Conservation (phyloP, 92 coral and sea anemone genomes). For the Siderastrea siderea region DNA sequence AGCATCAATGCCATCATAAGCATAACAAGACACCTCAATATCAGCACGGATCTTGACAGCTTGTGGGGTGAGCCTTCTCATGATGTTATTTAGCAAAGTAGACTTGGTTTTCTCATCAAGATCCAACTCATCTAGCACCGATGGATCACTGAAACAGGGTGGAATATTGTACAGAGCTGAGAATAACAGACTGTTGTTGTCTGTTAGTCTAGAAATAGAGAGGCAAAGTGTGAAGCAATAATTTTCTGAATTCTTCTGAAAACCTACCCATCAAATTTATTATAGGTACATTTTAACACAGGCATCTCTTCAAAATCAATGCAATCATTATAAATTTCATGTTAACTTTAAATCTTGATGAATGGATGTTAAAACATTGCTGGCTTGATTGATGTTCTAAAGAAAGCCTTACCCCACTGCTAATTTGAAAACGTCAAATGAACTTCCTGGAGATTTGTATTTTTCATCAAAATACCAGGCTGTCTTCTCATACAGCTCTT, state of each 20-base stretch:
- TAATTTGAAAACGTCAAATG: conserved; percentile 93
- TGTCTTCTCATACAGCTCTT: conserved; percentile 90
- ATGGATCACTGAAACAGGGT: conserved; percentile 75
- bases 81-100: conserved; percentile 87
- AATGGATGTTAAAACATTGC: too few species aligned
- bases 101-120: conserved; percentile 93
- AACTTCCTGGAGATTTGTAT: conserved; percentile 90
- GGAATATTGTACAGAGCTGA: too few species aligned
- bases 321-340: too few species aligned
- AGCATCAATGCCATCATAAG: conserved; percentile 98
- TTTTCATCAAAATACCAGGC: conserved; percentile 97
- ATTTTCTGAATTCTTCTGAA: too few species aligned
- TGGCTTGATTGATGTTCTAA: background rate
- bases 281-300: too few species aligned
- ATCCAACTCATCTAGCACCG: conserved; percentile 86
- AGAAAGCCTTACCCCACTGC: conserved; percentile 84
- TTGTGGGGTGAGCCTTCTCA: conserved; percentile 97
- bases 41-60: conserved; percentile 99
- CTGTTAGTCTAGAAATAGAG: too few species aligned
- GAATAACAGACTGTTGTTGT: too few species aligned
- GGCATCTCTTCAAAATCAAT: too few species aligned
- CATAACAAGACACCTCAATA: conserved; percentile 96
- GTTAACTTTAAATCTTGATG: too few species aligned
- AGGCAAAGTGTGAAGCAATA: too few species aligned
- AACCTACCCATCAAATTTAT: too few species aligned